phyloP scores from a whole-genome alignment of 2,888 invertebrate species.

The Rhodophaea formosa region DNA sequence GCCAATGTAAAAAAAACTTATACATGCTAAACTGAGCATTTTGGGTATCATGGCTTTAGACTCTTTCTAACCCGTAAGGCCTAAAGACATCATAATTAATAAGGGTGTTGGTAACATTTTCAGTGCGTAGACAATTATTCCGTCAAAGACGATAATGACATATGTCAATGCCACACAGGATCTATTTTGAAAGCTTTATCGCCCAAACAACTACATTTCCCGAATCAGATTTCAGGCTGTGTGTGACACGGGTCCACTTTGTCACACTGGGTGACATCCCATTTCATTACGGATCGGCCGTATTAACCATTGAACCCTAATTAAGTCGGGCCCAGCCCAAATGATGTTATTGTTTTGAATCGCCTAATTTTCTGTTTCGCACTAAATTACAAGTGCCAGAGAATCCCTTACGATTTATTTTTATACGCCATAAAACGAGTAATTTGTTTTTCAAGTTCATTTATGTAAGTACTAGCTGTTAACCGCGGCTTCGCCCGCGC shows the following conservation, averaged over 20 bases:
- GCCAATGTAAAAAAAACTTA: too few relatives aligned
- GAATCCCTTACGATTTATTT: neutral
- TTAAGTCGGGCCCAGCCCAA: slow-evolving; percentile 14
- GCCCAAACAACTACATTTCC: neutral
- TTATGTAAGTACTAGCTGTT: too few relatives aligned
- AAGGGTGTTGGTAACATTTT: too few relatives aligned
- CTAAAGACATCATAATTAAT: too few relatives aligned
- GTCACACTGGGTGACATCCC: slow-evolving; percentile 12
- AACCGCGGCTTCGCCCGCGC: too few relatives aligned
- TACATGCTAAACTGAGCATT: neutral
- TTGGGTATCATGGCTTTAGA: neutral
- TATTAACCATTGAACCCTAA: slow-evolving; percentile 13
- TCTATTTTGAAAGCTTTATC: neutral
- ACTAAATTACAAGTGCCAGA: neutral
- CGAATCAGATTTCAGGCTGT: neutral
- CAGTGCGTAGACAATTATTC: too few relatives aligned
- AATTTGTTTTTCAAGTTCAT: too few relatives aligned
- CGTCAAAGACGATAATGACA: too few relatives aligned
- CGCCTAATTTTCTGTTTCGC: neutral
- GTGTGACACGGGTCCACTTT: slow-evolving; percentile 13
- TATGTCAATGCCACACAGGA: too few relatives aligned
- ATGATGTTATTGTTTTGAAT: slow-evolving; percentile 12
- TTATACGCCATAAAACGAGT: too few relatives aligned
- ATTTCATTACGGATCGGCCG: slow-evolving; percentile 11
- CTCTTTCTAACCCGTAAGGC: too few relatives aligned